These are phyloP conservation scores for Aleiodes sp. DNA, from an alignment of 1,140 invertebrate species.

Conservation along the genomic window DNA sequence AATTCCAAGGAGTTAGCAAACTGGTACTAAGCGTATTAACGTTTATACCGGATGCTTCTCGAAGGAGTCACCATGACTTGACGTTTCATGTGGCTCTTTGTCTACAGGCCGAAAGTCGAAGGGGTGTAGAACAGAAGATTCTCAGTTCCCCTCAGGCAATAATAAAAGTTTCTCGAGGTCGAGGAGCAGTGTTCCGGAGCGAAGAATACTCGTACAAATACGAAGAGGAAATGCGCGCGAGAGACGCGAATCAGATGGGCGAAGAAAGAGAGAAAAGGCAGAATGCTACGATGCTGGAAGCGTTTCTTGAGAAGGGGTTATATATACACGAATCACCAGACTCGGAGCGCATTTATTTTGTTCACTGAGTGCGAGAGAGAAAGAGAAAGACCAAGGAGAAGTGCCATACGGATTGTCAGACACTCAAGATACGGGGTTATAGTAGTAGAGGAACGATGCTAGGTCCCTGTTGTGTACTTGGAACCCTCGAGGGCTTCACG, in stretches of 20 bases:
- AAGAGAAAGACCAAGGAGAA: conserved; percentile 2
- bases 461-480: background rate
- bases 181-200: conserved; percentile 37
- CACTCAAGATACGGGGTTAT: conserved; percentile 11
- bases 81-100: background rate
- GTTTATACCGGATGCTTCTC: background rate
- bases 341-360: conserved; percentile 17
- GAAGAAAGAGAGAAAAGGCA: background rate
- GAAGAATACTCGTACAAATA: too few species aligned
- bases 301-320: background rate
- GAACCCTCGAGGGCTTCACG: background rate
- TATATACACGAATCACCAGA: background rate
- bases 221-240: conserved; percentile 12
- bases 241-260: conserved; percentile 17
- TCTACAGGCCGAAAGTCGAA: background rate
- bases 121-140: background rate
- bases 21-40: conserved; percentile 3
- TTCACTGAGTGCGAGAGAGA: background rate
- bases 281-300: conserved; percentile 14
- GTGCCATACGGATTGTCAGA: background rate
- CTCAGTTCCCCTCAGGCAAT: conserved; percentile 43
- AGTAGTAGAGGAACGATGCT: background rate
- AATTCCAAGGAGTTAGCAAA: background rate
- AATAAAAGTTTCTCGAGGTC: conserved; percentile 47
- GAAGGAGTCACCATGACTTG: background rate